Evolutionary conservation across 1,140 invertebrate genomes (phyloP), one percentile per base, ranked within the genome.

Genomic region (Nylanderia fulva): DNA sequence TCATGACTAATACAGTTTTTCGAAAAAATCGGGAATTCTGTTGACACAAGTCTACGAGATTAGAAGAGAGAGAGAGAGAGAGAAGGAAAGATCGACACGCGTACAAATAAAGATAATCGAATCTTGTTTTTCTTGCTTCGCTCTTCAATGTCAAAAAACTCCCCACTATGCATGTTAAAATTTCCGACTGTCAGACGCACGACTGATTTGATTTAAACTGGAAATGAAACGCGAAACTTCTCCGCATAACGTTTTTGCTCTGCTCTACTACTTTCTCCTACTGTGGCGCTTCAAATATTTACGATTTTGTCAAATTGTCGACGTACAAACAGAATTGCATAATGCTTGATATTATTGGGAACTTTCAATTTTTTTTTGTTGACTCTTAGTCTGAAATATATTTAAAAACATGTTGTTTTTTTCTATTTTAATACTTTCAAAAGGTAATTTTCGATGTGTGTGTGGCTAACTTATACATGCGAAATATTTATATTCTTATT

Each of bases 61-160:
- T 6, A 21, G 6, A 5, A 48, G 2, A 63, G 2, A 54, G 24
- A 24, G 24, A 54, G n/a, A 48, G 48, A 27, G 15, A 11, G 0
- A 66, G 11, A 21, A 7, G 27, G 18, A 58, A 48, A 72, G 60
- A 39, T 77, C 54, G 61, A 56, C 27, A 69, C 21, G 54, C 68
- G 27, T 56, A 36, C 24, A 33, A 33, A 9, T 13, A 8, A 60
- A 45, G 52, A 87, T 74, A 76, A 85, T 71, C 36, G 27, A 77
- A 76, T 74, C 42, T 48, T 48, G 42, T 79, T 87, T 79, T 88
- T 76, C 66, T 13, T 56, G 18, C 27, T 72, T 45, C 8, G n/a
- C 11, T 72, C 45, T 45, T 72, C 79, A 87, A 84, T 88, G 85
- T 77, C 77, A 87, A 72, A 42, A n/a, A 85, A 72, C 85, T 85